These are phyloP conservation scores for Ferrisia virgata DNA, from an alignment of 2,888 invertebrate species.

Conservation along the genomic window DNA sequence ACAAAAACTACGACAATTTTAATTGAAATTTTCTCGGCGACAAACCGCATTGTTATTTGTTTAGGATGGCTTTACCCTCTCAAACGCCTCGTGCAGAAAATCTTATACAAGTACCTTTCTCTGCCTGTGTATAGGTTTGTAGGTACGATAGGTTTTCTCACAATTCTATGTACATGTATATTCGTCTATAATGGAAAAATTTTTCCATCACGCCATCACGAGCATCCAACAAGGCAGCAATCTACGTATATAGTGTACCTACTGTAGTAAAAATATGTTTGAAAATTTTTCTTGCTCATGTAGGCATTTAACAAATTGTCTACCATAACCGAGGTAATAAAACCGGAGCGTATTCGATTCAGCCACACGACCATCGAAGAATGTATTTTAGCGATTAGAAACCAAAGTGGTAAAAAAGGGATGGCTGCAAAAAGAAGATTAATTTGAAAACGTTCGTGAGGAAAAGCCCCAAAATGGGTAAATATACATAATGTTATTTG, in stretches of 20 bases:
- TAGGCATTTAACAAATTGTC: conserved; percentile 3
- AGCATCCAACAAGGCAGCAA: too few relatives aligned
- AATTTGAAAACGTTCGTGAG: neutral
- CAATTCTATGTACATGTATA: too few relatives aligned
- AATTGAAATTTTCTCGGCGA: neutral
- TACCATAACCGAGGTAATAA: neutral
- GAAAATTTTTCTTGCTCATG: neutral
- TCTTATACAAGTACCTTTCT: neutral
- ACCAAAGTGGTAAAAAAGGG: neutral
- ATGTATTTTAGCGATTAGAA: conserved; percentile 20
- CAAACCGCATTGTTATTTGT: neutral
- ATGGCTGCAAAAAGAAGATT: conserved; percentile 19
- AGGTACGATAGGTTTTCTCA: too few relatives aligned
- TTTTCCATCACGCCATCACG: too few relatives aligned
- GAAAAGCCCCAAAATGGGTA: neutral
- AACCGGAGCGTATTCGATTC: neutral
- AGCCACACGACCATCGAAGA: neutral
- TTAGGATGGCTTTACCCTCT: neutral
- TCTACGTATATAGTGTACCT: too few relatives aligned
- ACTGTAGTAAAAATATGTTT: neutral
- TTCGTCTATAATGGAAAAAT: too few relatives aligned
- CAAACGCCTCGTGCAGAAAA: neutral
- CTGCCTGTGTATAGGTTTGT: neutral
- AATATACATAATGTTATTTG: conserved; percentile 29
- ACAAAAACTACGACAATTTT: neutral